Percentiles rank a stretch among this genome's conserved stretches.
These are phyloP conservation scores for Zosterops pallidus DNA, from an alignment of 2,113 vertebrate species.

Conservation along the genomic window DNA sequence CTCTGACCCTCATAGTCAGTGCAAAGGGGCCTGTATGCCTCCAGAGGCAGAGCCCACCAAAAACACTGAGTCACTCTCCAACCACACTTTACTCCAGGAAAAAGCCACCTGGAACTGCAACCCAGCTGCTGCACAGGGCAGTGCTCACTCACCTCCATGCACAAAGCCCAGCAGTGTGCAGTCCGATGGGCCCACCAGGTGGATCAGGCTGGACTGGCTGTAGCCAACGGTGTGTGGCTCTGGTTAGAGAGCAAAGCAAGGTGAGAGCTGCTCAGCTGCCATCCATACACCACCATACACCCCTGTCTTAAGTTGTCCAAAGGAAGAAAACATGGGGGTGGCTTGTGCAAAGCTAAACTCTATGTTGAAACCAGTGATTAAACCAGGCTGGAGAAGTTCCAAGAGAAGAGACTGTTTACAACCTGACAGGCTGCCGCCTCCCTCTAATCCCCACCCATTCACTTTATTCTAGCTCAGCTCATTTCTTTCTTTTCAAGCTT, in stretches of 20 bases:
- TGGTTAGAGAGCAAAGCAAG: slow-evolving; percentile 23
- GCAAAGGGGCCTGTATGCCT: fast-evolving
- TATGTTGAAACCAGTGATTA: background rate
- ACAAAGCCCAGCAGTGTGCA: slow-evolving; percentile 90
- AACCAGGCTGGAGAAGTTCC: background rate
- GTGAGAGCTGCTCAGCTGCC: background rate
- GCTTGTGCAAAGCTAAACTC: background rate
- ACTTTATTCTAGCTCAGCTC: background rate
- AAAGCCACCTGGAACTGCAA: background rate
- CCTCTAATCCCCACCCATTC: background rate
- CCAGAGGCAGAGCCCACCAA: background rate
- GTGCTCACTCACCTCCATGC: slow-evolving; percentile 84
- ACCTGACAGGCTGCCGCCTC: fast-evolving
- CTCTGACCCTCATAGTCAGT: fast-evolving
- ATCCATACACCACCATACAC: fast-evolving
- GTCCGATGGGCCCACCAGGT: slow-evolving; percentile 91
- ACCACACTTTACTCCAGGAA: fast-evolving
- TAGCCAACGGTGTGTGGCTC: slow-evolving; percentile 87
- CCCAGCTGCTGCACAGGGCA: fast-evolving
- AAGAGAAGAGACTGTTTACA: background rate
- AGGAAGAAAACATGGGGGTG: background rate
- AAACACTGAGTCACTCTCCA: background rate
- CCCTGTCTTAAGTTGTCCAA: background rate
- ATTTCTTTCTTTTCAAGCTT: background rate
- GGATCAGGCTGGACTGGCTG: slow-evolving; percentile 96